Base-by-base conservation (phyloP, 2,113 vertebrate species). In the Odontesthes bonariensis region DNA sequence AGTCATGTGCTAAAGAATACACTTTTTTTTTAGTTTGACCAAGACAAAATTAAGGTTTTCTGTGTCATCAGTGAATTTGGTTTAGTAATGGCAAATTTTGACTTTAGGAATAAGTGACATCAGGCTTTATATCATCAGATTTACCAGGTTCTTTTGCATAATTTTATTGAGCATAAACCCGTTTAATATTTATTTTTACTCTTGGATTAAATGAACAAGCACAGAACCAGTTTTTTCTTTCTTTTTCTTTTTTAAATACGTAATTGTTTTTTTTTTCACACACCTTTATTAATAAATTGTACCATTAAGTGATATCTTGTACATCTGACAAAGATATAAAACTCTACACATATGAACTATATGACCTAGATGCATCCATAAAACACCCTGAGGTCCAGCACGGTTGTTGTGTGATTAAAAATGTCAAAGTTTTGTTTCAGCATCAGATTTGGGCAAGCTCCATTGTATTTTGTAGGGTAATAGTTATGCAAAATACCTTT, bases 401-500 rank as follows among this genome's bases (percentile, higher is more conserved):
- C 27, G 17, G 52, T 12, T 23, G 52, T 54, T 27, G 17, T 27
- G 13, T 6, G 11, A 17, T 7, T 31, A 32, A 0, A 16, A 47
- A 10, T 40, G 40, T 75, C 75, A 54, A 20, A 49, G 46, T 49
- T 49, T 49, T 19, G 46, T 44, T 46, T 38, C 27, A 59, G 47
- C 51, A 68, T 20, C 7, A 0, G 19, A 69, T 75, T 53, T 47
- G 33, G 67, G 44, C 20, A 8, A 56, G 59, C 70, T 65, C 32
- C 33, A 22, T 46, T 58, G 61, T 56, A 68, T 73, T 54, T 66
- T 73, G 49, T 40, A 66, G 75, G 46, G 67, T 22, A 66, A 14
- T 35, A 64, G 70, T 72, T 80, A 62, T 78, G 87, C 69, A 56
- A 66, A 85, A 75, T 77, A 83, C 88, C 85, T 77, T 52, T 72